Conservation (phyloP, 2,797 vertebrate genomes). For the Sarcoramphus papa region DNA sequence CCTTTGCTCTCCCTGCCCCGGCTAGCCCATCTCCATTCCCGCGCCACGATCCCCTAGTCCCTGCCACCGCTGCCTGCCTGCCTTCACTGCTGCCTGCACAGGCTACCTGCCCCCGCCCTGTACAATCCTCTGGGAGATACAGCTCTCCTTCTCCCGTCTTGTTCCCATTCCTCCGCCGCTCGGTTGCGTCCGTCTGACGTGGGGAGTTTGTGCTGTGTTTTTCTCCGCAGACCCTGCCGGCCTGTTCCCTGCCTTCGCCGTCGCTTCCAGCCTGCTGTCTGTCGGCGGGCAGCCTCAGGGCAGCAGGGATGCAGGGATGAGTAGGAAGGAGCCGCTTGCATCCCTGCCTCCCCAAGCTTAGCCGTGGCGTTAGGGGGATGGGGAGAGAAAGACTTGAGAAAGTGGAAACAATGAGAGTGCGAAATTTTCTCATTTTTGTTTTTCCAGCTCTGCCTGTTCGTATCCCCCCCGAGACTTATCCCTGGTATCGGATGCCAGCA, state of each 20-base stretch:
- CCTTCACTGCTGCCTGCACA: neutral
- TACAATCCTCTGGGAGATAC: rapidly evolving
- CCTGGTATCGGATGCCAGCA: neutral
- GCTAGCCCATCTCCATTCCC: neutral
- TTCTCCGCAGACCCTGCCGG: rapidly evolving
- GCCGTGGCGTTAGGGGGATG: neutral
- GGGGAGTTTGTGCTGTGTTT: neutral
- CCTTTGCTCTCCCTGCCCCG: neutral
- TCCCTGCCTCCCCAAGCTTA: neutral
- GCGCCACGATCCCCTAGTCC: neutral
- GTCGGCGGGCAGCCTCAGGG: neutral
- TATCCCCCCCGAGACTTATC: neutral
- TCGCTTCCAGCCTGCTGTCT: neutral
- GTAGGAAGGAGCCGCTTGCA: neutral
- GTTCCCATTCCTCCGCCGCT: rapidly evolving
- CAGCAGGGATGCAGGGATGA: neutral
- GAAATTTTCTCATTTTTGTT: neutral
- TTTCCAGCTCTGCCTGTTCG: neutral
- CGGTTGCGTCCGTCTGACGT: rapidly evolving
- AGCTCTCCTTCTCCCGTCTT: neutral
- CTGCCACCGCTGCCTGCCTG: neutral
- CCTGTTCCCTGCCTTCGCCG: neutral
- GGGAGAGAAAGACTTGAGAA: neutral
- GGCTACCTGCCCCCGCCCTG: neutral
- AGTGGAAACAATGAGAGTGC: neutral